A percentile compares a stretch with the other conserved stretches of the same genome.
These are phyloP conservation scores for Haliclystus octoradiatus DNA, from an alignment of 30 jellyfish, hydroid and myxozoan species.

Conservation along the genomic window DNA sequence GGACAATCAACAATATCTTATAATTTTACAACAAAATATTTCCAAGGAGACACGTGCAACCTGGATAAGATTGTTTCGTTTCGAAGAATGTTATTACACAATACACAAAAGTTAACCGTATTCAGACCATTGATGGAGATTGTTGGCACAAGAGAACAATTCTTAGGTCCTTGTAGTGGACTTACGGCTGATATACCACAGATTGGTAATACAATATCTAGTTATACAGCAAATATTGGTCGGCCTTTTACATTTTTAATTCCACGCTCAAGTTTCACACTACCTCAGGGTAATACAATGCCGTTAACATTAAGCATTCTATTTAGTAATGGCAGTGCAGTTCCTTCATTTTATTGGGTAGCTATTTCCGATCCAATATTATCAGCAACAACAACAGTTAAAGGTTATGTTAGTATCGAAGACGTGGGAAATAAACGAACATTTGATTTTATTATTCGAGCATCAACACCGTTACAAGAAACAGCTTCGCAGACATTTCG, in stretches of 20 bases:
- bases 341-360: not conserved
- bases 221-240: not conserved
- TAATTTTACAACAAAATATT: not conserved
- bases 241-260: not conserved
- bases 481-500: not conserved
- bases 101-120: not conserved
- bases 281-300: not conserved
- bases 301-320: not conserved
- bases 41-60: not conserved
- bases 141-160: not conserved
- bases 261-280: not conserved
- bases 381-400: not conserved
- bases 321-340: not conserved
- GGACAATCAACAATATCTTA: not conserved
- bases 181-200: not conserved
- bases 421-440: not conserved
- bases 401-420: not conserved
- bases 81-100: not conserved
- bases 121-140: not conserved
- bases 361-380: not conserved
- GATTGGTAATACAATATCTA: not conserved
- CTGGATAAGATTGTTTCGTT: not conserved
- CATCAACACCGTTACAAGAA: not conserved
- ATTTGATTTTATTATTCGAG: not conserved
- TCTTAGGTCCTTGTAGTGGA: not conserved